Percentiles rank a stretch among this genome's conserved stretches.
phyloP scores from a whole-genome alignment of 2,113 vertebrate species.

The Syngnathus scovelli region DNA sequence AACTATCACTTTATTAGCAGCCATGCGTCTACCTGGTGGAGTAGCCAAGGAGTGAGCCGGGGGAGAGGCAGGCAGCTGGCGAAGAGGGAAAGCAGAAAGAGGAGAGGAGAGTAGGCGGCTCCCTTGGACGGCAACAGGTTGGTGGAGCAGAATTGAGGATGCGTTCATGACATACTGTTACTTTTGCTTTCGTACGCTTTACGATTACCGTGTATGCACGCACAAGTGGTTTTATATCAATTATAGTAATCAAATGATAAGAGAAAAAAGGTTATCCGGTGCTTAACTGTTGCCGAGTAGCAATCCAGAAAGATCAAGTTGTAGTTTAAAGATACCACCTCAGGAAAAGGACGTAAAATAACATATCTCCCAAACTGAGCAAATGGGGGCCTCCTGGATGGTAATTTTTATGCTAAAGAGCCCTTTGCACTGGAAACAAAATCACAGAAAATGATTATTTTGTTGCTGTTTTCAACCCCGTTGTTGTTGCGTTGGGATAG shows the following conservation, averaged over 20 bases:
- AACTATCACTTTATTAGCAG: conserved; percentile 75
- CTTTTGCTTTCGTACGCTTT: background rate
- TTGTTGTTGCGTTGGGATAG: no score
- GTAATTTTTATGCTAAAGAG: no score
- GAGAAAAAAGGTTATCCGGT: fast-evolving
- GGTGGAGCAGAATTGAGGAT: conserved; percentile 15
- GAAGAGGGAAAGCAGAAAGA: conserved; percentile 11
- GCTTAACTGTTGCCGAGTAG: background rate
- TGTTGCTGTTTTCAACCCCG: no score
- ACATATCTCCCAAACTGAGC: no score
- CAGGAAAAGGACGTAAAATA: no score
- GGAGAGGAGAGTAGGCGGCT: conserved; percentile 19
- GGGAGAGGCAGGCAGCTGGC: background rate
- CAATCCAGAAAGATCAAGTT: no score
- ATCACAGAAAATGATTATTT: no score
- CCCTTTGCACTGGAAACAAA: no score
- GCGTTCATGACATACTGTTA: conserved; percentile 31
- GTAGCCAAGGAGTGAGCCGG: background rate
- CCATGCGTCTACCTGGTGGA: conserved; percentile 31
- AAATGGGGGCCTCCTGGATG: no score
- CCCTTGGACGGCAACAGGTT: conserved; percentile 41
- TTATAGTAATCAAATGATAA: background rate
- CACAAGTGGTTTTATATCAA: background rate
- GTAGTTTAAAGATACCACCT: no score
- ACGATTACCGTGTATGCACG: background rate